Evolutionary conservation across 2,113 vertebrate species (phyloP).

Genomic region (Pseudopipra pipra): DNA sequence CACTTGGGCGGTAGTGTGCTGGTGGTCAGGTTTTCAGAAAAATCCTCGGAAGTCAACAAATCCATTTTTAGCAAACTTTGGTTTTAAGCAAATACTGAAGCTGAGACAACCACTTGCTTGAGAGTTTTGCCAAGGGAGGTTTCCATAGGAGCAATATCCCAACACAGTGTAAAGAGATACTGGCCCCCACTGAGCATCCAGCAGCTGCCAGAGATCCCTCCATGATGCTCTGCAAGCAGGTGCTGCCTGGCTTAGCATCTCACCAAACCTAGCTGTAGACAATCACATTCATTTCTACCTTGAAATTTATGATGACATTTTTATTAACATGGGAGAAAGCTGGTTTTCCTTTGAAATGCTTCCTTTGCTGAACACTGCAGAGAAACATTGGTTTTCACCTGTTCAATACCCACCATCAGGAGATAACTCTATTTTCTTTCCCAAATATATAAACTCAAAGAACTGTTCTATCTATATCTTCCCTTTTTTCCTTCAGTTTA

Average conservation of each 20-base stretch:
- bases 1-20: fast-evolving
- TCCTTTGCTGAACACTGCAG: background rate
- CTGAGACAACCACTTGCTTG: background rate
- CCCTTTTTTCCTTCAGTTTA: background rate
- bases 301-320: background rate
- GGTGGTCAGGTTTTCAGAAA: background rate
- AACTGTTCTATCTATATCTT: background rate
- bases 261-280: background rate
- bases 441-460: background rate
- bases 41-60: fast-evolving
- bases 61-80: background rate
- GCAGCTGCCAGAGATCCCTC: background rate
- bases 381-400: background rate
- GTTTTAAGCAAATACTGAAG: background rate
- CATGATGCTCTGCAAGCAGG: fast-evolving
- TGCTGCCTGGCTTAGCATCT: background rate
- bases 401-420: background rate
- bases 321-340: background rate
- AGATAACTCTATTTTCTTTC: background rate
- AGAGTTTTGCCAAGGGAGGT: background rate
- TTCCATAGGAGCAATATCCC: background rate
- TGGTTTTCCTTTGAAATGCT: background rate
- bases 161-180: background rate
- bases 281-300: background rate
- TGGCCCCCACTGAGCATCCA: background rate